Percentiles rank a stretch among this genome's conserved stretches.
These are phyloP conservation scores for Alitta virens DNA, from an alignment of 2,888 invertebrate genomes.

Conservation along the genomic window DNA sequence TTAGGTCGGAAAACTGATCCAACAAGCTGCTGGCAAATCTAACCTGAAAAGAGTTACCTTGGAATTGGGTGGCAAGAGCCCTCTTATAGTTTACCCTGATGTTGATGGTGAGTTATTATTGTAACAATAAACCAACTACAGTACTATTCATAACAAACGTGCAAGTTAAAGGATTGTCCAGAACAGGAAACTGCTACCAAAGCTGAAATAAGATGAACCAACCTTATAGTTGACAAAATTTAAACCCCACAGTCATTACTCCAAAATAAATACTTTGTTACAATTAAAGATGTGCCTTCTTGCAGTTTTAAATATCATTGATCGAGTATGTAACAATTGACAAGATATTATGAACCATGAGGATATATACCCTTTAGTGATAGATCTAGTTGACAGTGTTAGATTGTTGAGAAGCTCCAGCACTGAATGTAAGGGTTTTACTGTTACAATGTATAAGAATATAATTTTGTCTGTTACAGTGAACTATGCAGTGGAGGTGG, in stretches of 20 bases:
- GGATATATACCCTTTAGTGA: not conserved
- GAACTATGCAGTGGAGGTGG: slow-evolving; percentile 36
- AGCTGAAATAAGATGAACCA: too few species aligned
- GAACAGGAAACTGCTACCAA: too few species aligned
- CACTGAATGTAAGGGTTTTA: not conserved
- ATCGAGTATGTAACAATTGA: not conserved
- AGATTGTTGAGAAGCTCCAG: too few species aligned
- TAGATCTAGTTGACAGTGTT: not conserved
- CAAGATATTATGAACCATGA: not conserved
- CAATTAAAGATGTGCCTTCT: not conserved
- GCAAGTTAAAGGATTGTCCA: too few species aligned
- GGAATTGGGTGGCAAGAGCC: slow-evolving; percentile 52
- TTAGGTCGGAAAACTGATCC: slow-evolving; percentile 44
- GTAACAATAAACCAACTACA: too few species aligned
- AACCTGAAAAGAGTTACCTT: slow-evolving; percentile 49
- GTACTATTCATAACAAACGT: too few species aligned
- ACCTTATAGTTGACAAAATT: too few species aligned
- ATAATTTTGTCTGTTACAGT: slow-evolving; percentile 32
- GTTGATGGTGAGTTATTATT: slow-evolving; percentile 43
- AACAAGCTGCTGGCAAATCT: slow-evolving; percentile 41
- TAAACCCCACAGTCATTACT: too few species aligned
- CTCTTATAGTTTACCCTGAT: slow-evolving; percentile 47
- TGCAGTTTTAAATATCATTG: not conserved
- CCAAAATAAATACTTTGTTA: too few species aligned
- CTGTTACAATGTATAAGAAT: not conserved